A percentile compares a stretch with the other conserved stretches of the same genome.
phyloP scores from a whole-genome alignment of 2,797 vertebrate genomes.

The Arctocebus calabarensis region DNA sequence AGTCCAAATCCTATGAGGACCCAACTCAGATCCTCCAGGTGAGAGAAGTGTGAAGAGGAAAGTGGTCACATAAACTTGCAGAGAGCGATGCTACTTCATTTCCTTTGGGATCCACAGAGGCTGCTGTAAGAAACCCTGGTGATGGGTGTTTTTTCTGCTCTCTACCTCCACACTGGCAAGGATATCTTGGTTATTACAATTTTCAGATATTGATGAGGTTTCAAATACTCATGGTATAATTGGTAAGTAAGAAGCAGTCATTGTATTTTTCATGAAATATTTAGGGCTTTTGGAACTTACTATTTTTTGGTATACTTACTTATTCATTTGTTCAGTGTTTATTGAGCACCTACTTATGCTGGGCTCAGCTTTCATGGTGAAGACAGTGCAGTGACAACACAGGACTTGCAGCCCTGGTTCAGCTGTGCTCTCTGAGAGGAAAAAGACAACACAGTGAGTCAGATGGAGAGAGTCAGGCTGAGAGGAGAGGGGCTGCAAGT shows the following conservation, averaged over 20 bases:
- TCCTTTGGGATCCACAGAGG: background rate
- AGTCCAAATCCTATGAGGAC: background rate
- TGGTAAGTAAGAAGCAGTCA: background rate
- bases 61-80: background rate
- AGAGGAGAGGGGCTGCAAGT: background rate
- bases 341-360: too few relatives aligned
- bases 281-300: background rate
- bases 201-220: background rate
- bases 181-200: background rate
- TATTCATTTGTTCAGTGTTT: background rate
- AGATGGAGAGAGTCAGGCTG: background rate
- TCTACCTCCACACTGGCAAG: background rate
- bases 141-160: background rate
- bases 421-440: too few relatives aligned
- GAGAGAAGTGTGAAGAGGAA: background rate
- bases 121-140: background rate
- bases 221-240: background rate
- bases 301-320: background rate
- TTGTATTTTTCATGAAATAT: background rate
- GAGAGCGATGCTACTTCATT: accelerated
- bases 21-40: background rate
- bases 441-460: background rate
- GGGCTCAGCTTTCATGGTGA: background rate
- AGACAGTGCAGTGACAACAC: background rate
- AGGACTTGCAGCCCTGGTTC: background rate